Base-by-base conservation (phyloP, 2,113 vertebrate species). In the Zapornia atra region DNA sequence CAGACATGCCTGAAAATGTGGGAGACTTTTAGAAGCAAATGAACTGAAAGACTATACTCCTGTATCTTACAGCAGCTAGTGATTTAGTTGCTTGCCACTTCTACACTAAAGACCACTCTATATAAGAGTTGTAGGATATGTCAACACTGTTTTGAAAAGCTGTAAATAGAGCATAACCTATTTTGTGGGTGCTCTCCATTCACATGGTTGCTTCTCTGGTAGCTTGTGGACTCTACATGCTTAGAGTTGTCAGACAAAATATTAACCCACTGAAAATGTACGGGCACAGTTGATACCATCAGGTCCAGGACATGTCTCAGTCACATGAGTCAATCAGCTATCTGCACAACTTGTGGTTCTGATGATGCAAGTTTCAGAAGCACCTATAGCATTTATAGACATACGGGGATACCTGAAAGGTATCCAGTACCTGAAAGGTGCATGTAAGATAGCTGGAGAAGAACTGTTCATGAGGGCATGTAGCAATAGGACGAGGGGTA, bases 21-120 rank as follows among this genome's bases (percentile, higher is more conserved):
- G 96, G 96, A 95, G 92, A 95, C 34, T 10, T 81, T 94, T 31
- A 80, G 42, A 92, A 88, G 72, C 77, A 78, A 93, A 51, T 3
- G 6, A 11, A 36, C 64, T 90, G 60, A 92, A 91, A 84, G 56
- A 46, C 65, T 86, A 5, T 80, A 17, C 40, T 91, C 33, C 33
- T 9, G 15, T 65, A 44, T 59, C 54, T 54, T 36, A 36, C 3
- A 68, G 33, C 44, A 88, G 86, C 20, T 13, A 19, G 13, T 16
- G 34, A 51, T 78, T 56, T 46, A 71, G 18, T 13, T 60, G 29
- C 18, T 71, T 81, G 50, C 11, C 40, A 21, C 19, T 81, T 80
- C 46, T 51, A 38, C 14, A 53, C 15, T 29, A 60, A 75, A 86
- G 59, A 40, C 12, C 17, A 46, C 22, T 68, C 7, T 26, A 10